phyloP scores from a whole-genome alignment of 2,113 vertebrate species.

The Tragulus kanchil region DNA sequence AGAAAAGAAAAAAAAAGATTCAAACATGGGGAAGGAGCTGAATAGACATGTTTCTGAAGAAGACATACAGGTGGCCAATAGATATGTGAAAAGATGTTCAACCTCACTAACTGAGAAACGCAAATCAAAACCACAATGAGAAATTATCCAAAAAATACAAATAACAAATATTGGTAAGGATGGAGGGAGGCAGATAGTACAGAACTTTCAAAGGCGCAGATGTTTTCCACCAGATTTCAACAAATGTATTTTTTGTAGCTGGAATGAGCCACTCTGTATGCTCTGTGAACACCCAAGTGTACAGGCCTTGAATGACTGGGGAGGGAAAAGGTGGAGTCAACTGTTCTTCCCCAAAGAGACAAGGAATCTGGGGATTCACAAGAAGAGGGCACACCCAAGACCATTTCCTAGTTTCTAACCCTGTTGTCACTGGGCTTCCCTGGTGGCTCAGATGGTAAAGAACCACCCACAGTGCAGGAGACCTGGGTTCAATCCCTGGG shows the following conservation, averaged over 20 bases:
- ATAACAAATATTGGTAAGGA: not conserved
- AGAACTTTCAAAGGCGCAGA: not conserved
- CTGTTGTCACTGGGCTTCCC: too few species aligned
- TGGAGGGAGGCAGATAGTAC: not conserved
- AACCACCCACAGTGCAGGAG: too few species aligned
- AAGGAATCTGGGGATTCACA: not conserved
- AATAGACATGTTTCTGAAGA: not conserved
- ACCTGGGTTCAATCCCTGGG: too few species aligned
- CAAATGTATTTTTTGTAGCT: not conserved
- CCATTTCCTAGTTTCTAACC: constrained; percentile 4
- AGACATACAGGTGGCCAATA: not conserved
- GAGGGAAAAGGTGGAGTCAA: not conserved
- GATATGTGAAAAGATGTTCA: not conserved
- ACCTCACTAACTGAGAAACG: not conserved
- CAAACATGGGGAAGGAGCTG: not conserved
- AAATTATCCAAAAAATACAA: not conserved
- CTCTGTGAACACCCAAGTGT: not conserved
- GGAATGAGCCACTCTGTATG: not conserved
- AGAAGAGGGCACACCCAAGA: not conserved
- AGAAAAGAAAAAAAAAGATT: not conserved
- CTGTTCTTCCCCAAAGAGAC: not conserved
- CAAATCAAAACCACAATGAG: not conserved
- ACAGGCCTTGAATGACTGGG: not conserved
- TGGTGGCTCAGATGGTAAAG: too few species aligned
- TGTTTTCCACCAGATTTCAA: not conserved